These are phyloP conservation scores for Liolophura sinensis DNA, from an alignment of 1,140 invertebrate species.

Conservation along the genomic window DNA sequence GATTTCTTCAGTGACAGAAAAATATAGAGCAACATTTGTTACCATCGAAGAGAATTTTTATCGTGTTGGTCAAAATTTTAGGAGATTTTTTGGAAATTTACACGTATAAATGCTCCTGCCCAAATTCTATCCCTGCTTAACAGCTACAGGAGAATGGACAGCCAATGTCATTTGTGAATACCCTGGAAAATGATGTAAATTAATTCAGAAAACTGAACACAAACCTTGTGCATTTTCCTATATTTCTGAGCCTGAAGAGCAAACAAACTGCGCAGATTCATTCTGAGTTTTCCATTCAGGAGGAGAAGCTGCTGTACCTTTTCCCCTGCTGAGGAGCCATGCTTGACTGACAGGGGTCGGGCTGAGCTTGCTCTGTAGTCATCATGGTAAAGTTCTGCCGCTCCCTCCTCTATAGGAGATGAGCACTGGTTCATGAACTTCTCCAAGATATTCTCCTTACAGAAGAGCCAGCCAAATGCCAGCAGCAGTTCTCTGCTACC, in stretches of 20 bases:
- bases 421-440: slow-evolving; percentile 35
- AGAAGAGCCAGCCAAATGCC: slow-evolving; percentile 45
- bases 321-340: slow-evolving; percentile 10
- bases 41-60: too few relatives aligned
- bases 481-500: slow-evolving; percentile 45
- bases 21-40: too few relatives aligned
- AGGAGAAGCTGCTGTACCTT: slow-evolving; percentile 34
- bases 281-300: slow-evolving; percentile 40
- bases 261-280: slow-evolving; percentile 34
- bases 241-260: slow-evolving; percentile 32
- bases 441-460: slow-evolving; percentile 34
- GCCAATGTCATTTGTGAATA: background rate
- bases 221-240: slow-evolving; percentile 36
- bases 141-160: too few relatives aligned
- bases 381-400: slow-evolving; percentile 11
- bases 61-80: too few relatives aligned
- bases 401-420: slow-evolving; percentile 34
- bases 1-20: too few relatives aligned
- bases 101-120: too few relatives aligned
- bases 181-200: background rate
- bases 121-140: too few relatives aligned
- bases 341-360: slow-evolving; percentile 1
- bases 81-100: too few relatives aligned
- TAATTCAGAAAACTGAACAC: background rate
- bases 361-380: slow-evolving; percentile 5